Conservation (phyloP, 2,113 vertebrate genomes). For the Onychorhynchus coronatus region DNA sequence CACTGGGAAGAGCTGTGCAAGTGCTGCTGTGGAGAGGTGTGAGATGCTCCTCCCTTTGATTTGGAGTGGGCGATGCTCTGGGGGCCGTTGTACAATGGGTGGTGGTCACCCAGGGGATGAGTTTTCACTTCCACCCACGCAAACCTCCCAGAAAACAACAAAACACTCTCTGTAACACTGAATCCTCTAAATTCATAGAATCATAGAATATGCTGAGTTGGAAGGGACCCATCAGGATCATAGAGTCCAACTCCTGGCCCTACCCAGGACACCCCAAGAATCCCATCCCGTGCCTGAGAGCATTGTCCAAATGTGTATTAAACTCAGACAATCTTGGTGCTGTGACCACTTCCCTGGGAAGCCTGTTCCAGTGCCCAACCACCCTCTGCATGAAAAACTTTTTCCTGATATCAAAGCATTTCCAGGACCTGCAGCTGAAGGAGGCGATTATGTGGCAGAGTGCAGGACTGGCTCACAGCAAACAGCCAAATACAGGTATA, state of each 20-base stretch:
- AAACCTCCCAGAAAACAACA: background rate
- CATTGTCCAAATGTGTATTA: background rate
- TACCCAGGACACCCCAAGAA: background rate
- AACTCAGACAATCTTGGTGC: background rate
- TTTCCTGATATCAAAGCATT: background rate
- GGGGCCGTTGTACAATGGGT: background rate
- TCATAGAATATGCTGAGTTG: background rate
- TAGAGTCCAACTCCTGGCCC: background rate
- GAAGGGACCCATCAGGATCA: background rate
- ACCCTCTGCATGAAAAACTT: background rate
- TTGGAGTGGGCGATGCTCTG: accelerated
- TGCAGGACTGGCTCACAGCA: background rate
- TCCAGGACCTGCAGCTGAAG: background rate
- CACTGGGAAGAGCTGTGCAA: background rate
- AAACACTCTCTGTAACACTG: background rate
- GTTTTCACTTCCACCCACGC: background rate
- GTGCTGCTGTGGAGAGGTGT: background rate
- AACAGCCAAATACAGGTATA: background rate
- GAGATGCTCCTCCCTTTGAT: background rate
- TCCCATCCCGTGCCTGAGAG: background rate
- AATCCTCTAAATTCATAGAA: background rate
- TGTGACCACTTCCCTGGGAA: background rate
- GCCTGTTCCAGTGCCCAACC: background rate
- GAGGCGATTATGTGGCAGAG: accelerated
- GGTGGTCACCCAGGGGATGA: background rate